Base-by-base conservation (phyloP, 2,797 vertebrate genomes). In the Epinephelus awoara region DNA sequence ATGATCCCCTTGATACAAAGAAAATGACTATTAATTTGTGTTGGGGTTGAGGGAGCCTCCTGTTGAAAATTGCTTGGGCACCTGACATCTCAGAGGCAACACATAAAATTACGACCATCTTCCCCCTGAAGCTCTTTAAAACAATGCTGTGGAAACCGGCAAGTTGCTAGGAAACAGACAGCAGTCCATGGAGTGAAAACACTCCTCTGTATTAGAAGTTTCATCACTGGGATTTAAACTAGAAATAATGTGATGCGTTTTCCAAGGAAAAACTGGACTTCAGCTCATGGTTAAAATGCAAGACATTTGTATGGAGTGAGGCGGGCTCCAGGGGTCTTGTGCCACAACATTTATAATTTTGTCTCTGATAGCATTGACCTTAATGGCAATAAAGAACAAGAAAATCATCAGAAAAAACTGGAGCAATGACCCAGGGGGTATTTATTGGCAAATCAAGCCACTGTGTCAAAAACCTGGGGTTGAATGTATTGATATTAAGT, bases 101-200 rank as follows among this genome's bases (percentile, higher is more conserved):
- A 65, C 70, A 92, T 74, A 82, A 78, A 85, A 86, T 65, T 76
- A 73, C 3, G 64, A 79, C 86, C 82, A 82, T 89, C 79, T 70
- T 83, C 54, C 73, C 79, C 76, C 77, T 69, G 72, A 79, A 88
- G 82, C 86, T 82, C 72, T 82, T 79, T 84, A 69, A 93, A 87
- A 91, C 86, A 84, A 89, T 83, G 70, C 82, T 56, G 85, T 66
- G 77, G 75, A 85, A 90, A 91, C 75, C 4, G 68, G 82, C 67
- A 90, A 85, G 94, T 95, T 96, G 94, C 94, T 94, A 94, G 93
- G 95, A 87, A 95, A 96, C 94, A 88, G 90, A 91, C 85, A 83
- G 82, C 42, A 79, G 84, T 81, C 77, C 54, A 42, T 44, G 71
- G 80, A 64, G 61, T 63, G 44, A 84, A 77, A 86, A 75, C 18